phyloP scores from a whole-genome alignment of 1,140 invertebrate species.

The Cylas formicarius region DNA sequence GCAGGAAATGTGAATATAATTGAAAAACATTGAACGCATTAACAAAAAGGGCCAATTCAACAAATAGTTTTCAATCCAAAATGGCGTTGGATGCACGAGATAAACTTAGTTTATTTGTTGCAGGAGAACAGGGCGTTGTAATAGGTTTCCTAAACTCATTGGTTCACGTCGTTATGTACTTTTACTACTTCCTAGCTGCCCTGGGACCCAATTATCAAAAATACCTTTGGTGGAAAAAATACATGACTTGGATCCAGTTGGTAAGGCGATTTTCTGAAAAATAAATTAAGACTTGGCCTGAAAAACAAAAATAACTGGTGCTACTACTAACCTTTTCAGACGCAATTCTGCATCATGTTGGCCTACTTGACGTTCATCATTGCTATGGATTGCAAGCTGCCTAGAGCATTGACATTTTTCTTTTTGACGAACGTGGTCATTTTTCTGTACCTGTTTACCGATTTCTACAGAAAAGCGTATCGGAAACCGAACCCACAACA shows the following conservation, averaged over 20 bases:
- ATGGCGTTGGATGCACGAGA: neutral
- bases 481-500: no score
- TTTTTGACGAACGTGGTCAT: conserved; percentile 49
- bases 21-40: no score
- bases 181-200: conserved; percentile 65
- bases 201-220: conserved; percentile 61
- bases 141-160: conserved; percentile 62
- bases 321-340: conserved; percentile 36
- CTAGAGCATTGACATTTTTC: conserved; percentile 54
- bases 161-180: conserved; percentile 71
- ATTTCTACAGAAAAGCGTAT: conserved; percentile 56
- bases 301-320: no score
- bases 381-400: conserved; percentile 48
- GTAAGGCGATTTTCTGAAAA: conserved; percentile 41
- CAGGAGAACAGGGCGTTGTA: conserved; percentile 50
- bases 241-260: conserved; percentile 69
- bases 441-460: conserved; percentile 51
- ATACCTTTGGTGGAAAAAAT: conserved; percentile 76
- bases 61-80: no score
- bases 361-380: conserved; percentile 46
- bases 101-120: conserved; percentile 21
- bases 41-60: no score
- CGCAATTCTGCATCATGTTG: conserved; percentile 53
- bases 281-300: no score
- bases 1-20: no score